Evolutionary conservation across 2,113 vertebrate species (phyloP).

Genomic region (Dissostichus mawsoni): DNA sequence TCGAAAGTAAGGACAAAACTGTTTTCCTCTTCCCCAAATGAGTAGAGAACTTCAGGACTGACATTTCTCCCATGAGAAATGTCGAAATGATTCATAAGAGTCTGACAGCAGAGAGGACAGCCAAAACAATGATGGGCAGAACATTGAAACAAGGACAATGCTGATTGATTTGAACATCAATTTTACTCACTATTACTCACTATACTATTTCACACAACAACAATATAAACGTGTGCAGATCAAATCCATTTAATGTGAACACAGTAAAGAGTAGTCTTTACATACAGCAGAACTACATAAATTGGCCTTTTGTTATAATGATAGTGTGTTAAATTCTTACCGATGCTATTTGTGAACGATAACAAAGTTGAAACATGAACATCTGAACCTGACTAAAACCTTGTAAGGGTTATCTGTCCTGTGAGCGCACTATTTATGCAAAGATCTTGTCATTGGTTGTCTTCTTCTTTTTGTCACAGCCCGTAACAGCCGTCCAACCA

Average conservation of each 20-base stretch:
- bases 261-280: too few species aligned
- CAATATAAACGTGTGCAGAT: slow-evolving; percentile 15
- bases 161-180: slow-evolving; percentile 5
- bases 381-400: neutral
- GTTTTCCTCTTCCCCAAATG: neutral
- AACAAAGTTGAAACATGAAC: neutral
- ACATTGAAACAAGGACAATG: slow-evolving; percentile 16
- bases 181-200: slow-evolving; percentile 25
- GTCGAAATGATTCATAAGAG: neutral
- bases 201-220: neutral
- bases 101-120: neutral
- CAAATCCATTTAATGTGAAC: neutral
- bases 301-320: neutral
- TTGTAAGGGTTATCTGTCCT: neutral
- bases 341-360: neutral
- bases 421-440: slow-evolving; percentile 60
- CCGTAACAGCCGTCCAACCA: slow-evolving; percentile 89
- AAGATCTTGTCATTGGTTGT: slow-evolving; percentile 86
- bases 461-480: slow-evolving; percentile 88
- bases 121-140: neutral
- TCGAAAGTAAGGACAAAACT: neutral
- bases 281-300: neutral
- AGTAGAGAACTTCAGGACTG: neutral
- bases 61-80: neutral
- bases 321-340: neutral